Percentiles rank a stretch among this genome's conserved stretches.
Conservation (phyloP, 2,888 invertebrate species). For the Mimumesa dahlbomi region DNA sequence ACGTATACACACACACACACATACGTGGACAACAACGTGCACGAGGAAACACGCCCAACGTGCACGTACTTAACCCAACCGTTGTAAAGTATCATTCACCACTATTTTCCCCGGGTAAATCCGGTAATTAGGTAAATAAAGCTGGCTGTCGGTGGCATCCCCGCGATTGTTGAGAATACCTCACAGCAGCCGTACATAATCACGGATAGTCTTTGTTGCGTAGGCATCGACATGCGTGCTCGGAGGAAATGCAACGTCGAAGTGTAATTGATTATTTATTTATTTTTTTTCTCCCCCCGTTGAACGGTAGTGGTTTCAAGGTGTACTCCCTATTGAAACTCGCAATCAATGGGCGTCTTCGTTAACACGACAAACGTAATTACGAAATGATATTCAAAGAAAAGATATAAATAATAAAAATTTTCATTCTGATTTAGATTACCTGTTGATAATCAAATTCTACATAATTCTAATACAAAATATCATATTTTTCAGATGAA, state of each 20-base stretch:
- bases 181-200: slow-evolving; percentile 47
- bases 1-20: slow-evolving; percentile 6
- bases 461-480: too few species aligned
- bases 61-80: slow-evolving; percentile 43
- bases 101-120: slow-evolving; percentile 59
- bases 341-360: too few species aligned
- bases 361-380: too few species aligned
- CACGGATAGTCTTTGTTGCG: slow-evolving; percentile 38
- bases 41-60: slow-evolving; percentile 39
- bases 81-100: slow-evolving; percentile 46
- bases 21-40: slow-evolving; percentile 41
- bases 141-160: slow-evolving; percentile 56
- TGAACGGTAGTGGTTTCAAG: too few species aligned
- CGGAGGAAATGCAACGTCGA: slow-evolving; percentile 8
- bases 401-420: too few species aligned
- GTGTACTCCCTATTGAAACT: not conserved
- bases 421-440: too few species aligned
- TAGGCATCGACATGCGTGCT: slow-evolving; percentile 14
- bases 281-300: too few species aligned
- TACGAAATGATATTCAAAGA: too few species aligned
- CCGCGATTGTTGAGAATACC: slow-evolving; percentile 51
- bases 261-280: not conserved
- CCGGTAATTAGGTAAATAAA: slow-evolving; percentile 67
- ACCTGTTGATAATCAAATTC: too few species aligned
- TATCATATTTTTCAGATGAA: too few species aligned